Conservation (phyloP, 2,888 invertebrate species). For the Agonopterix alstromeriana region DNA sequence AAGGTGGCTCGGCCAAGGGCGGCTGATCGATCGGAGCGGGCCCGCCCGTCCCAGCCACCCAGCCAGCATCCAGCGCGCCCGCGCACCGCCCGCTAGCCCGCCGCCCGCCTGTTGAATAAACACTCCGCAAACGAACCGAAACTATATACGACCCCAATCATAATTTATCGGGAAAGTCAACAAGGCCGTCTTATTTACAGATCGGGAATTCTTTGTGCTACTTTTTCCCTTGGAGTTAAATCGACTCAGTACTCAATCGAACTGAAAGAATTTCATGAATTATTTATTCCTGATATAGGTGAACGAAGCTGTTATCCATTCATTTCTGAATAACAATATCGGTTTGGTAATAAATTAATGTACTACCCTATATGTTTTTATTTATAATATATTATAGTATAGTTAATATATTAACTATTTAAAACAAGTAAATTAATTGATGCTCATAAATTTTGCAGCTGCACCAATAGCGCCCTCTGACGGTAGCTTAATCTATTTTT, state of each 20-base stretch:
- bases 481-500: too few relatives aligned
- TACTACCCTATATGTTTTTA: too few relatives aligned
- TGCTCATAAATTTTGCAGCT: too few relatives aligned
- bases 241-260: background rate
- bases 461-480: too few relatives aligned
- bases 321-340: too few relatives aligned
- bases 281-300: background rate
- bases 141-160: conserved; percentile 6
- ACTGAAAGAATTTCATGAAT: background rate
- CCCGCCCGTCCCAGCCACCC: conserved; percentile 23
- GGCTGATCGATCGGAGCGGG: conserved; percentile 47
- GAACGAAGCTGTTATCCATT: too few relatives aligned
- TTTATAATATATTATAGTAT: too few relatives aligned
- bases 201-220: background rate
- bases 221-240: background rate
- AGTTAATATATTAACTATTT: too few relatives aligned
- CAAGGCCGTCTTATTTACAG: background rate
- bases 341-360: too few relatives aligned
- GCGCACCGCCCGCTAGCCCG: conserved; percentile 25
- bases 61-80: conserved; percentile 27
- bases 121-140: conserved; percentile 11
- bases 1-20: conserved; percentile 66
- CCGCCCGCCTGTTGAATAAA: conserved; percentile 34
- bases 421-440: too few relatives aligned
- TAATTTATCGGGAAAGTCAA: conserved; percentile 12